Percentiles rank a stretch among this genome's conserved stretches.
Conservation (phyloP, 2,113 vertebrate species). For the Cranoglanis bouderius region DNA sequence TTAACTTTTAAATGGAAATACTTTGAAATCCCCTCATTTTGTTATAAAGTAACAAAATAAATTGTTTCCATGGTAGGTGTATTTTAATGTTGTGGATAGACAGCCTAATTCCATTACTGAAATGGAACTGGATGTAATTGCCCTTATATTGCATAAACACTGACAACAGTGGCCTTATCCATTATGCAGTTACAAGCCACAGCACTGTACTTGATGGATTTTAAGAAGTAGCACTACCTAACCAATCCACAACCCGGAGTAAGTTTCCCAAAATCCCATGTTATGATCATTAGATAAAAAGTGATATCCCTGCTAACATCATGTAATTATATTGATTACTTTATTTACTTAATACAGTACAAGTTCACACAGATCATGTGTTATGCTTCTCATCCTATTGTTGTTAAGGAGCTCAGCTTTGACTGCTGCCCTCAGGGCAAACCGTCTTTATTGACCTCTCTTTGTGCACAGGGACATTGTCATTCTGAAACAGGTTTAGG, state of each 20-base stretch:
- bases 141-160: not conserved
- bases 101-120: not conserved
- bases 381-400: not conserved
- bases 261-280: not conserved
- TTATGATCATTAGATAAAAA: not conserved
- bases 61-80: not conserved
- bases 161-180: not conserved
- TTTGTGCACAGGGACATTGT: too few species aligned
- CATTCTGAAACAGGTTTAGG: too few species aligned
- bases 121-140: not conserved
- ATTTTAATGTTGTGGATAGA: slow-evolving; percentile 14
- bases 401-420: not conserved
- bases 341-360: not conserved
- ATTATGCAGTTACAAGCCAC: not conserved
- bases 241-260: not conserved
- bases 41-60: slow-evolving; percentile 9
- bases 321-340: not conserved
- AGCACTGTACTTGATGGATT: not conserved
- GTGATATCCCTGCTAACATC: not conserved
- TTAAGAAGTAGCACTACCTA: not conserved
- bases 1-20: slow-evolving; percentile 47
- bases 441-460: too few species aligned
- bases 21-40: slow-evolving; percentile 10
- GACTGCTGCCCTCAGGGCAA: not conserved
- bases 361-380: not conserved